Evolutionary conservation across 2,888 invertebrate genomes (phyloP), one percentile per base, ranked within the genome.

Genomic region (Neoaliturus tenellus): DNA sequence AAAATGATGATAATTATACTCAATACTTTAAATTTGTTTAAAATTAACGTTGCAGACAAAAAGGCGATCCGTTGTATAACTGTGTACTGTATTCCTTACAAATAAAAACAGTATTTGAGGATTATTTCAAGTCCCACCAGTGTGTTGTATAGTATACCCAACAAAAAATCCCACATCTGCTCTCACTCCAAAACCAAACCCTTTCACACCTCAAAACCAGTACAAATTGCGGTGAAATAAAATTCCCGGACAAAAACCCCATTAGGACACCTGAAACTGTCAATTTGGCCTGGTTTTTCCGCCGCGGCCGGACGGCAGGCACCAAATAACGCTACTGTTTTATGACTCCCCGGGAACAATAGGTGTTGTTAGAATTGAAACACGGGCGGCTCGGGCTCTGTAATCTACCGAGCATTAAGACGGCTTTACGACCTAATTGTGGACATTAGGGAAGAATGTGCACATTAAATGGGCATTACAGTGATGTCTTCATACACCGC

Each of bases 291-390:
- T 1, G 35, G 28, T 35, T 78, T 78, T 55, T 78, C 23, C 10
- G 31, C 78, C 31, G 78, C 55, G 20, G 51, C 55, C 20, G 55
- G 17, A n/a, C n/a, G 55, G n/a, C 31, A 28, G n/a, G 78, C 78
- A 55, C n/a, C 55, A 51, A 51, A 78, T 78, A 78, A 55, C 51
- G 78, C 78, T 78, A 78, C 78, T 23, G 78, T 28, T 78, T 78
- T 78, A 78, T 78, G 33, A 55, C 44, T 33, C 48, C 6, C 6
- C 55, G 10, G 48, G 51, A 78, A 78, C 78, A 78, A 78, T 78
- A 55, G 78, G 78, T 55, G 78, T 78, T 28, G 78, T 78, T 78
- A 78, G 48, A 78, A 78, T 78, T 78, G 78, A 78, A 78, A 78
- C 78, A 33, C 10, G 78, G 55, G 12, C 78, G 78, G 78, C 35